Evolutionary conservation across 2,113 vertebrate genomes (phyloP).

Genomic region (Girardinichthys multiradiatus): DNA sequence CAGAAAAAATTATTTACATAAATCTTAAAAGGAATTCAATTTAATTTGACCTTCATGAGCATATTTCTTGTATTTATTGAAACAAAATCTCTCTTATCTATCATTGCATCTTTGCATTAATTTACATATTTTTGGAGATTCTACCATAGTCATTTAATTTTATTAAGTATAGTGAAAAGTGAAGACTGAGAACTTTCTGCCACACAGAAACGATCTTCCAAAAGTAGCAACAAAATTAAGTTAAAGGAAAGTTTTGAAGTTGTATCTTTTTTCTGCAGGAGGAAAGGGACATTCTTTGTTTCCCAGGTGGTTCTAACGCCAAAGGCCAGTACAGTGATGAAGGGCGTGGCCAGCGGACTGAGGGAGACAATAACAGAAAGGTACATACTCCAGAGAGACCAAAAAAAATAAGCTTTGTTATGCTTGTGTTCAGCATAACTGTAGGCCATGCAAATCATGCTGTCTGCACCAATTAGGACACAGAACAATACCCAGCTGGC

Average conservation of each 20-base stretch:
- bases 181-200: too few relatives aligned
- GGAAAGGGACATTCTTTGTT: constrained; percentile 96
- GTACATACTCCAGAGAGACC: constrained; percentile 5
- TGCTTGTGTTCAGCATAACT: neutral
- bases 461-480: neutral
- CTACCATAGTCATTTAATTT: too few relatives aligned
- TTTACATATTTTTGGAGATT: too few relatives aligned
- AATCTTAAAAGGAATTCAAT: too few relatives aligned
- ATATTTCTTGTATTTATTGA: too few relatives aligned
- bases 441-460: neutral
- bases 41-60: too few relatives aligned
- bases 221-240: too few relatives aligned
- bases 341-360: constrained; percentile 94
- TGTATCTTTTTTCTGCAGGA: constrained; percentile 66
- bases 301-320: constrained; percentile 98
- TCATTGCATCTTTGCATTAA: too few relatives aligned
- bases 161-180: too few relatives aligned
- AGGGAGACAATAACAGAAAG: constrained; percentile 98
- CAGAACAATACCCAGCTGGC: neutral
- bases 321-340: constrained; percentile 97
- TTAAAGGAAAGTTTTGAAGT: neutral
- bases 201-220: too few relatives aligned
- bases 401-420: neutral
- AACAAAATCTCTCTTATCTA: too few relatives aligned
- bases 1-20: too few relatives aligned